These are phyloP conservation scores for Tinea trinotella DNA, from an alignment of 2,888 invertebrate genomes.

Conservation along the genomic window DNA sequence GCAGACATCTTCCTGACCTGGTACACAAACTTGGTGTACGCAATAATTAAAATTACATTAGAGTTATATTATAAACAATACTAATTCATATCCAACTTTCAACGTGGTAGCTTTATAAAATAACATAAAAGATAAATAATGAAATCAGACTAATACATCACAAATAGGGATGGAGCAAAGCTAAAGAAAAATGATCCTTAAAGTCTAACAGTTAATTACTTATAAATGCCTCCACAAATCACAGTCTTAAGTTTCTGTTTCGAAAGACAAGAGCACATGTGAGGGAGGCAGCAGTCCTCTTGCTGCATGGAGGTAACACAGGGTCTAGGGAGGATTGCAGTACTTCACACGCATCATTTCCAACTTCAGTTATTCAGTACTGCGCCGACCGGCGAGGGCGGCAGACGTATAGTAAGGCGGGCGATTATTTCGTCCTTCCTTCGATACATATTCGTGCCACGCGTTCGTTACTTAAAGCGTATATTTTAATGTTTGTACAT, in stretches of 20 bases:
- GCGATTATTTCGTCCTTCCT: not conserved
- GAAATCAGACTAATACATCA: not conserved
- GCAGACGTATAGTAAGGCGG: conserved; percentile 35
- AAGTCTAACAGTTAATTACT: not conserved
- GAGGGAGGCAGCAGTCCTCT: not conserved
- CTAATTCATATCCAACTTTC: too few relatives aligned
- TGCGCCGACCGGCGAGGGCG: conserved; percentile 45
- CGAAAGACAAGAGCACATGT: conserved; percentile 3
- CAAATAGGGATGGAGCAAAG: too few relatives aligned
- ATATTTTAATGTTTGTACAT: conserved; percentile 9
- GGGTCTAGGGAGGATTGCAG: conserved; percentile 11
- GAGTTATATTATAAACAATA: too few relatives aligned
- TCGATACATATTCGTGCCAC: conserved; percentile 9
- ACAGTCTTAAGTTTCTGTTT: not conserved
- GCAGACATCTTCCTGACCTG: too few relatives aligned
- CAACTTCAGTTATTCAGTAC: conserved; percentile 48
- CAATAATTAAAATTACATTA: too few relatives aligned
- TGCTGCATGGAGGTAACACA: conserved; percentile 7
- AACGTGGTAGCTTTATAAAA: not conserved
- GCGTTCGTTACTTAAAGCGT: conserved; percentile 10
- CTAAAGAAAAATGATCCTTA: not conserved
- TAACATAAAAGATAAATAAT: not conserved
- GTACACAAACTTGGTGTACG: too few relatives aligned
- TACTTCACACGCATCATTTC: conserved; percentile 22
- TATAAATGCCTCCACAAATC: conserved; percentile 3